phyloP scores from a whole-genome alignment of 35 echinoderm and acorn worm genomes.

The Patiria miniata region DNA sequence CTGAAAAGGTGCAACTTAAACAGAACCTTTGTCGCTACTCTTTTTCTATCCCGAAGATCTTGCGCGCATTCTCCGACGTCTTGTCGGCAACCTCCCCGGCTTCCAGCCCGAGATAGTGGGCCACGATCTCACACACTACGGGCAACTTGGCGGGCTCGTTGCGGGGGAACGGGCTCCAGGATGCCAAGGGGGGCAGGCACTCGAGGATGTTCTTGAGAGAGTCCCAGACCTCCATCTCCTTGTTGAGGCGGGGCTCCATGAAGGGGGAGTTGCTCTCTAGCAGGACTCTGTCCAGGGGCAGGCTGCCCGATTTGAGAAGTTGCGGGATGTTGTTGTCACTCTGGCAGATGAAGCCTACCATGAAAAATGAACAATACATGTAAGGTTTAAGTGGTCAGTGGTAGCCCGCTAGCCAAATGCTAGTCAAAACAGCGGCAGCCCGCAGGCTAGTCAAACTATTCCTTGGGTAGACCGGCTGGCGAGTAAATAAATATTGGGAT shows the following conservation, averaged over 20 bases:
- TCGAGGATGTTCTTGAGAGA: background rate
- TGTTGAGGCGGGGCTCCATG: background rate
- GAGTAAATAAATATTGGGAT: no score
- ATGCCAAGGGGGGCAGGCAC: constrained; percentile 9
- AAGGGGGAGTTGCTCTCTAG: constrained; percentile 24
- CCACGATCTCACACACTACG: constrained; percentile 20
- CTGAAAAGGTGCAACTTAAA: no score
- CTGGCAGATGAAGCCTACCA: background rate
- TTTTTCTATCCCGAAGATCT: background rate
- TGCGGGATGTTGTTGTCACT: background rate
- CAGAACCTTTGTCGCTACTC: background rate
- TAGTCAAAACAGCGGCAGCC: no score
- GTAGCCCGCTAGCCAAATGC: no score
- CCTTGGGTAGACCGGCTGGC: no score
- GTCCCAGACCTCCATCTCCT: background rate
- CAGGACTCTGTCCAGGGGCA: constrained; percentile 8
- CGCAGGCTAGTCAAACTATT: no score
- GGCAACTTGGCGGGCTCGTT: background rate
- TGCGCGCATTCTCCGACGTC: background rate
- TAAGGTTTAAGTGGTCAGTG: no score
- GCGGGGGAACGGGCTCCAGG: constrained; percentile 5
- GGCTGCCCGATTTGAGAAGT: background rate
- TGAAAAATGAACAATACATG: no score
- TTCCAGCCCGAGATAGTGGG: background rate
- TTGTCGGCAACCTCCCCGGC: background rate